A percentile compares a stretch with the other conserved stretches of the same genome.
phyloP scores from a whole-genome alignment of 1,140 invertebrate genomes.

The Globodera ellingtonae region DNA sequence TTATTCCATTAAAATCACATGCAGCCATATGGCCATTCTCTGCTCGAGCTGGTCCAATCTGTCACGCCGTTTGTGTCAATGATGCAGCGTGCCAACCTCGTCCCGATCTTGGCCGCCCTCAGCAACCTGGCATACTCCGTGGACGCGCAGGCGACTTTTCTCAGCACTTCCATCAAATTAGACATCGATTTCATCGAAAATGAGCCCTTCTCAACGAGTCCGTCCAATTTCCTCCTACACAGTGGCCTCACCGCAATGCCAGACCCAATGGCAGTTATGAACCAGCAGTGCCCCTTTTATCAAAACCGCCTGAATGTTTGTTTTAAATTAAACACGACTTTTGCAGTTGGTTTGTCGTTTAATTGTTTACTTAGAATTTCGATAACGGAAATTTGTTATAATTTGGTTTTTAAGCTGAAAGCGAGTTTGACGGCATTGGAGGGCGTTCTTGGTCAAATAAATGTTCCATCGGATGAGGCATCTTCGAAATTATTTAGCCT shows the following conservation, averaged over 20 bases:
- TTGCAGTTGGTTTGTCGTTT: no score
- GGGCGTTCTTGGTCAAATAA: conserved; percentile 53
- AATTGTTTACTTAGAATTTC: background rate
- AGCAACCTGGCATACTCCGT: conserved; percentile 44
- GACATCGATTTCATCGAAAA: conserved; percentile 42
- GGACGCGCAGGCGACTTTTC: conserved; percentile 43
- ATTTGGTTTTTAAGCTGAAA: conserved; percentile 51
- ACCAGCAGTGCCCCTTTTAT: conserved; percentile 20
- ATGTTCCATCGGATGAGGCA: conserved; percentile 33
- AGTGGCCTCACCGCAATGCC: conserved; percentile 34
- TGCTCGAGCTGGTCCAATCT: conserved; percentile 44
- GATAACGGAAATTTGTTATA: conserved; percentile 14
- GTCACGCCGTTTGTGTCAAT: conserved; percentile 41
- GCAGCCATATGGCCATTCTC: conserved; percentile 42
- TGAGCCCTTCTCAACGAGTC: conserved; percentile 27
- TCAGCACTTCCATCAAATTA: conserved; percentile 40
- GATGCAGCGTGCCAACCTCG: conserved; percentile 57
- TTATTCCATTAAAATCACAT: conserved; percentile 22
- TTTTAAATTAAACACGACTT: conserved; percentile 4
- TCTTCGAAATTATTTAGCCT: conserved; percentile 43
- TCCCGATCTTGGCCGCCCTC: conserved; percentile 56
- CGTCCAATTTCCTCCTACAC: conserved; percentile 43
- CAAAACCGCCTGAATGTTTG: conserved; percentile 47
- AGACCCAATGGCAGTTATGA: conserved; percentile 38
- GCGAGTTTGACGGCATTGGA: conserved; percentile 53